Conservation (phyloP, 2,797 vertebrate species). For the Argentina silus region DNA sequence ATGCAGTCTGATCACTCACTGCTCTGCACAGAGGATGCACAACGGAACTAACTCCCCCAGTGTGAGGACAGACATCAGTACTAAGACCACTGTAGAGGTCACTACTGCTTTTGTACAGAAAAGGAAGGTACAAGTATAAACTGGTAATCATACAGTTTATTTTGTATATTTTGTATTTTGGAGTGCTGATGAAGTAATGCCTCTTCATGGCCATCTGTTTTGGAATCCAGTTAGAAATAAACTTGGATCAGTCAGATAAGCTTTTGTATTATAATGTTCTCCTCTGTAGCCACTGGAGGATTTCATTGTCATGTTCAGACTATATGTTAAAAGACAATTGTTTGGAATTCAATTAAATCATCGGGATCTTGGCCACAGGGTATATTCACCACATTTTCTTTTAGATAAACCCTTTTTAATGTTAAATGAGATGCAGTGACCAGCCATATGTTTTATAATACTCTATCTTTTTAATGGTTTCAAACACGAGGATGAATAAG, state of each 20-base stretch:
- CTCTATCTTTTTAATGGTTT: background rate
- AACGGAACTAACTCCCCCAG: conserved; percentile 36
- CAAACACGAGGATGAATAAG: background rate
- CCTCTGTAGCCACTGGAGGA: conserved; percentile 35
- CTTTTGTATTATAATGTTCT: conserved; percentile 34
- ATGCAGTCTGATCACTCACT: conserved; percentile 16
- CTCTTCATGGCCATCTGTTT: conserved; percentile 37
- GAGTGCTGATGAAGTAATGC: conserved; percentile 29
- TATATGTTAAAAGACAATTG: background rate
- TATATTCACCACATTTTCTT: conserved; percentile 41
- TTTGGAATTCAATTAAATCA: conserved; percentile 22
- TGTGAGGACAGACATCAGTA: conserved; percentile 36
- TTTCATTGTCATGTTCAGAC: conserved; percentile 28
- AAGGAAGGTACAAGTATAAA: conserved; percentile 22
- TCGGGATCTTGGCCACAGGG: conserved; percentile 13
- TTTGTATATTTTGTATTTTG: conserved; percentile 31
- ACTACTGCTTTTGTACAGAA: conserved; percentile 27
- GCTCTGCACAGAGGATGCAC: conserved; percentile 37
- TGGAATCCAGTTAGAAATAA: conserved; percentile 27
- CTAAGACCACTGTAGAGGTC: conserved; percentile 24
- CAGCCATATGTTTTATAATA: background rate
- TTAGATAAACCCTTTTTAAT: conserved; percentile 22
- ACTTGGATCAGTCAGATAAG: conserved; percentile 30
- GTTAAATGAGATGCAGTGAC: conserved; percentile 12
- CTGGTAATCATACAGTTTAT: conserved; percentile 11